phyloP scores from a whole-genome alignment of 2,797 vertebrate species.

The Hyperoplus lanceolatus region DNA sequence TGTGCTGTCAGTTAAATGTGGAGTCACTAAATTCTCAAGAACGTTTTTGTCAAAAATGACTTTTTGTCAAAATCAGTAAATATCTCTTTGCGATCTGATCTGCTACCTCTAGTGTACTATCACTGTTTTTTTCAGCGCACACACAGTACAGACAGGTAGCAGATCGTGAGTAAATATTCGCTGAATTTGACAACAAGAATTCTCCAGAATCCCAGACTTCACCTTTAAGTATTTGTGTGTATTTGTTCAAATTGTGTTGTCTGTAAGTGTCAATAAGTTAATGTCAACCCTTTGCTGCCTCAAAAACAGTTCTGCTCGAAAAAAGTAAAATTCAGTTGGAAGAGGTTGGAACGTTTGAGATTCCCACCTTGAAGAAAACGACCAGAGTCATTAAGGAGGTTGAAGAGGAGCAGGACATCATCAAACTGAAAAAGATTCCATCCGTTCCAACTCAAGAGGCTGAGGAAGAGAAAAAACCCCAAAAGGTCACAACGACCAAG shows the following conservation, averaged over 20 bases:
- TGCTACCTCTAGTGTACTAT: too few relatives aligned
- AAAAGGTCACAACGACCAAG: constrained; percentile 63
- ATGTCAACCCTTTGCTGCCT: constrained; percentile 86
- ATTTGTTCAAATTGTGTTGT: constrained; percentile 26
- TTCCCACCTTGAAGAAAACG: constrained; percentile 84
- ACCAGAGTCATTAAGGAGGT: constrained; percentile 73
- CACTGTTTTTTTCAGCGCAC: too few relatives aligned
- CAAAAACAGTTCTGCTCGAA: constrained; percentile 81
- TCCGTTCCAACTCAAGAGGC: constrained; percentile 74
- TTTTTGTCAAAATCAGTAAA: too few relatives aligned
- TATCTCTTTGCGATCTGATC: too few relatives aligned
- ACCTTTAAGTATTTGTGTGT: constrained; percentile 25
- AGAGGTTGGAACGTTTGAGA: constrained; percentile 84
- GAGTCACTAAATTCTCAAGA: too few relatives aligned
- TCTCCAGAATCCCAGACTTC: too few relatives aligned
- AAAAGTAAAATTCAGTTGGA: constrained; percentile 84
- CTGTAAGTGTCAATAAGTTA: constrained; percentile 64
- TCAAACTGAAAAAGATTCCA: constrained; percentile 83
- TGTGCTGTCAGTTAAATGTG: constrained; percentile 7
- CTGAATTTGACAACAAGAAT: too few relatives aligned
- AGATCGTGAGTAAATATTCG: too few relatives aligned
- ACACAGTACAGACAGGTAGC: too few relatives aligned
- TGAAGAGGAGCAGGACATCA: constrained; percentile 77
- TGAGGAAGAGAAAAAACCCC: constrained; percentile 64
- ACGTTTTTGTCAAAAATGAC: too few relatives aligned